Evolutionary conservation across 2,888 invertebrate species (phyloP).

Genomic region (Noctua janthe): DNA sequence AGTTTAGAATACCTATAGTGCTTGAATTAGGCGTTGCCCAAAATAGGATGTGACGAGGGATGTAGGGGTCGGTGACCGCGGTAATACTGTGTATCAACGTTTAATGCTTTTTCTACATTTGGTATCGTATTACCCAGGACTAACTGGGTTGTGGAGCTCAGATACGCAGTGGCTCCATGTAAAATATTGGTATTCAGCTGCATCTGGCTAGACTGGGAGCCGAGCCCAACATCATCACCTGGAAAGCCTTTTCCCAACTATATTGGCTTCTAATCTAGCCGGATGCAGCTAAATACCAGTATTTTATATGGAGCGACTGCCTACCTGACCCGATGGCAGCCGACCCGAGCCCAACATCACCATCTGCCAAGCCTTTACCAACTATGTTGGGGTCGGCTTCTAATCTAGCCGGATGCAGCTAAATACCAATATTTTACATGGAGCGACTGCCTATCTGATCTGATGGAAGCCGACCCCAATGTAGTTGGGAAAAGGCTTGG

Average conservation of each 20-base stretch:
- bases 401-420: neutral
- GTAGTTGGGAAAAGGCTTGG: neutral
- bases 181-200: neutral
- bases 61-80: slow-evolving; percentile 38
- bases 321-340: no score
- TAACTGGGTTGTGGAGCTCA: neutral
- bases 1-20: neutral
- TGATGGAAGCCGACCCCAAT: no score
- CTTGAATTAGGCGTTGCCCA: neutral
- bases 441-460: no score
- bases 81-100: neutral
- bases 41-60: slow-evolving; percentile 8
- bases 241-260: neutral
- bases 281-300: neutral
- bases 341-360: neutral
- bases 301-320: neutral
- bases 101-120: neutral
- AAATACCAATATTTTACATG: neutral
- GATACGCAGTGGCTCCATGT: neutral
- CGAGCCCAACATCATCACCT: neutral
- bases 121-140: neutral
- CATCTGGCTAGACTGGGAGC: neutral
- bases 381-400: neutral
- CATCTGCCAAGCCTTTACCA: neutral
- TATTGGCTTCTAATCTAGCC: neutral